phyloP scores from a whole-genome alignment of 2,113 vertebrate genomes.

The Physeter macrocephalus region DNA sequence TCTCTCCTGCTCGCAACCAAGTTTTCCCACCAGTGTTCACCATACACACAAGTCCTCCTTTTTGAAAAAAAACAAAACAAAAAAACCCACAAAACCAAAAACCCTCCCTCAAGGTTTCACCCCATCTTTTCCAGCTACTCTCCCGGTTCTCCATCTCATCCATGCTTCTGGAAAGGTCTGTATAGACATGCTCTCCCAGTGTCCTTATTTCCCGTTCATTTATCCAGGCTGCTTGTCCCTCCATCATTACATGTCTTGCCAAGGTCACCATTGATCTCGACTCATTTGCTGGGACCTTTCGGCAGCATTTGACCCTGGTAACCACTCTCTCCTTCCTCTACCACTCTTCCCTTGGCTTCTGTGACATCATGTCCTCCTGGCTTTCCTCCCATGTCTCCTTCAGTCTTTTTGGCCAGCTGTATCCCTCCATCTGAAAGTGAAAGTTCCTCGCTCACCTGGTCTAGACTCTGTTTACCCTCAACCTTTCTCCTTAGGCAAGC shows the following conservation, averaged over 20 bases:
- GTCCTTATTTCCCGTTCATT: neutral
- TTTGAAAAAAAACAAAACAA: neutral
- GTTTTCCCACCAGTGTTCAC: neutral
- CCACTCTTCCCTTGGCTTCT: neutral
- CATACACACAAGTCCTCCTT: neutral
- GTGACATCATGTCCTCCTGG: neutral
- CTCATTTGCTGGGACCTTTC: neutral
- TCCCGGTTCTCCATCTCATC: neutral
- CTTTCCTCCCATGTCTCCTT: neutral
- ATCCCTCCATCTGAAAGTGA: neutral
- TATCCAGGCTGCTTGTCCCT: neutral
- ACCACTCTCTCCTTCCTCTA: neutral
- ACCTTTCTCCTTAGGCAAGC: neutral
- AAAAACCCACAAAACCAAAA: neutral
- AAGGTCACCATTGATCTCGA: neutral
- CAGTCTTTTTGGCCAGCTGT: neutral
- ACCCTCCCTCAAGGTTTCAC: neutral
- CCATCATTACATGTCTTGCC: neutral
- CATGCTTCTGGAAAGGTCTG: neutral
- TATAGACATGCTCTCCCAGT: rapidly evolving
- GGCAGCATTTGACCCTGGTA: rapidly evolving
- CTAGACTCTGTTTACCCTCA: neutral
- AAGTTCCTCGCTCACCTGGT: neutral
- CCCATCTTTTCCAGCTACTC: neutral
- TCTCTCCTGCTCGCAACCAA: neutral